Conservation (phyloP, 2,113 vertebrate species). For the zebrafish (Danio rerio) region GRCz12tu NC_133189.1:43371001-43371500, state of each 20-base stretch:
- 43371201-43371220: slow-evolving; percentile 3
- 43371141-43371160: neutral
- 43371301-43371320: neutral
- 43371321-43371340: slow-evolving; percentile 14
- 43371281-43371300: neutral
- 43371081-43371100: neutral
- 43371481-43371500: neutral
- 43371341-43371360: slow-evolving; percentile 20
- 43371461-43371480: neutral
- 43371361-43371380: neutral
- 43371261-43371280: neutral
- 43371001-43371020: neutral
- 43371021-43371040: neutral
- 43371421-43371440: neutral
- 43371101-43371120: neutral
- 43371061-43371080: neutral
- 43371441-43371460: too few species aligned
- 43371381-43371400: neutral
- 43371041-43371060: neutral
- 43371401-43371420: neutral
- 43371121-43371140: neutral
- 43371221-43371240: neutral
- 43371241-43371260: neutral
- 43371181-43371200: neutral
- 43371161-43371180: neutral